These are phyloP conservation scores for Synanthedon tipuliformis DNA, from an alignment of 2,888 invertebrate genomes.

Conservation along the genomic window DNA sequence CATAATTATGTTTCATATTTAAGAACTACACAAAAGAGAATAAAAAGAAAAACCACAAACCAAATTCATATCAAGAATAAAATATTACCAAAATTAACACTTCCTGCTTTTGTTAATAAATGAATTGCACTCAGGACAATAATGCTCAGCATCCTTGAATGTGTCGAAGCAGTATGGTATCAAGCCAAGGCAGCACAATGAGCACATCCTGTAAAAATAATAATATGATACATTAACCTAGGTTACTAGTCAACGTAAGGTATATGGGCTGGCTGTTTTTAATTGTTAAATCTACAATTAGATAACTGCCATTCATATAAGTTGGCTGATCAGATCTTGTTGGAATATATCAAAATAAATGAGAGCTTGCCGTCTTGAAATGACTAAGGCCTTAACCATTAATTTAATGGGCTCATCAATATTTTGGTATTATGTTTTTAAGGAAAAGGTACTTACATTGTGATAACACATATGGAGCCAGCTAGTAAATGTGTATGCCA, in stretches of 20 bases:
- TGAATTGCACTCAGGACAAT: conserved; percentile 61
- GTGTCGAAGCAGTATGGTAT: conserved; percentile 63
- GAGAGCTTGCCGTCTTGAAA: no score
- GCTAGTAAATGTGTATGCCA: conserved; percentile 64
- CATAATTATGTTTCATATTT: no score
- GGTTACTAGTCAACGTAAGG: neutral
- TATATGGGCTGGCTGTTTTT: no score
- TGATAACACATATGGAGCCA: conserved; percentile 56
- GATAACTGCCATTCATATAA: no score
- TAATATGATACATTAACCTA: neutral
- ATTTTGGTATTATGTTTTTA: neutral
- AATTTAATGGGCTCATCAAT: neutral
- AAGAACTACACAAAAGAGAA: no score
- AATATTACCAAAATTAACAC: conserved; percentile 23
- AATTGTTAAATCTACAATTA: neutral
- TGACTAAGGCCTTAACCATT: no score
- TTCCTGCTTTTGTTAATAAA: conserved; percentile 61
- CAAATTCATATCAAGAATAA: no score
- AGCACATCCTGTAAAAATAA: conserved; percentile 48
- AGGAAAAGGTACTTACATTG: conserved; percentile 41
- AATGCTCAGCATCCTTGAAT: conserved; percentile 64
- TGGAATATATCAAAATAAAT: no score
- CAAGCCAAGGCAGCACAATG: conserved; percentile 58
- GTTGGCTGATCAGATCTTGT: no score
- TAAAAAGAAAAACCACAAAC: no score